phyloP scores from a whole-genome alignment of 2,113 vertebrate genomes.

The Notiomystis cincta region DNA sequence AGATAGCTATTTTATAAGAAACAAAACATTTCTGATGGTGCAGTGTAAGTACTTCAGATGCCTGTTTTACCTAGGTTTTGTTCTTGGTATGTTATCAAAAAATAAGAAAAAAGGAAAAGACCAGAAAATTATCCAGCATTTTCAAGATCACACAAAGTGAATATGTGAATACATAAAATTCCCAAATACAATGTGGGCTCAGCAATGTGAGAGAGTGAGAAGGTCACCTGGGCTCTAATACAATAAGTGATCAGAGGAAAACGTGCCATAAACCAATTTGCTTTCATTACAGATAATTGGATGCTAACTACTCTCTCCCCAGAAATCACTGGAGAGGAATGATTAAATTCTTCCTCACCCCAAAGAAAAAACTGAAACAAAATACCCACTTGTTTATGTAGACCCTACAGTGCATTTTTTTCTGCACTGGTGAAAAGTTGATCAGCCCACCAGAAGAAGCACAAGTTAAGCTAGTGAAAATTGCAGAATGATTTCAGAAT shows the following conservation, averaged over 20 bases:
- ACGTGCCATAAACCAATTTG: not conserved
- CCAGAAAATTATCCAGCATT: not conserved
- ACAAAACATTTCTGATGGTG: not conserved
- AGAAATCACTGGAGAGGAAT: not conserved
- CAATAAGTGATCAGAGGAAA: not conserved
- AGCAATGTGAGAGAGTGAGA: not conserved
- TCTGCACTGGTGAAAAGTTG: not conserved
- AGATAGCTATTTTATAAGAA: not conserved
- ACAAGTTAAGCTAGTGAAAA: not conserved
- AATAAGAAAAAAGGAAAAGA: not conserved
- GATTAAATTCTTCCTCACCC: not conserved
- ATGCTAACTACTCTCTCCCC: not conserved
- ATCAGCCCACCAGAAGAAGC: not conserved
- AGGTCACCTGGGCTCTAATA: not conserved
- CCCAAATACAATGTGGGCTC: not conserved
- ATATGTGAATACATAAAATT: not conserved
- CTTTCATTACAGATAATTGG: not conserved
- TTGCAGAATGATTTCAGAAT: not conserved
- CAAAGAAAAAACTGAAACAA: not conserved
- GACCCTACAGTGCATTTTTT: not conserved
- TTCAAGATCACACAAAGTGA: not conserved
- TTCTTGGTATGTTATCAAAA: not conserved
- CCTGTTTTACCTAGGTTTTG: not conserved
- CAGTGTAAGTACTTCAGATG: not conserved
- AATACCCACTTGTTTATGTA: not conserved